Percentiles rank a stretch among this genome's conserved stretches.
Evolutionary conservation across 2,797 vertebrate species (phyloP).

Genomic region (Gymnothorax reevesii): DNA sequence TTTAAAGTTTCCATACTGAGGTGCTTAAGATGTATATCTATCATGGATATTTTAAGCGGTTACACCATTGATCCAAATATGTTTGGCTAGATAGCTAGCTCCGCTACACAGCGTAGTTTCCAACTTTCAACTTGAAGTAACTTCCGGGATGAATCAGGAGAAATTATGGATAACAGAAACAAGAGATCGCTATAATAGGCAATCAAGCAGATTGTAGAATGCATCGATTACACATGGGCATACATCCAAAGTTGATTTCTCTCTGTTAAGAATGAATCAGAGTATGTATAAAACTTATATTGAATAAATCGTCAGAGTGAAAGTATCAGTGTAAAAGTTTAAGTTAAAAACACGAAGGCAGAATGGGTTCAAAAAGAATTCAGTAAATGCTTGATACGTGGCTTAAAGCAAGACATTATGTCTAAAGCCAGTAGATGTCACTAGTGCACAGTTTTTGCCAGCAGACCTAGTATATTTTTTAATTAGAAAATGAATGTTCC

Average conservation of each 20-base stretch:
- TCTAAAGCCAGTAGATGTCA: conserved; percentile 13
- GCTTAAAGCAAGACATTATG: background rate
- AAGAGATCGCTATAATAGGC: conserved; percentile 9
- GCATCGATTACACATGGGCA: background rate
- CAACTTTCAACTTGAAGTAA: background rate
- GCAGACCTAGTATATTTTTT: background rate
- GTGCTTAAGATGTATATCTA: conserved; percentile 16
- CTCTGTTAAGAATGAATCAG: background rate
- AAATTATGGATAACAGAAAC: conserved; percentile 37
- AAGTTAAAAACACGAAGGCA: background rate
- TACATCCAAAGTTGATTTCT: background rate
- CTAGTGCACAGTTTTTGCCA: background rate
- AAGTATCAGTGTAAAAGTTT: no score
- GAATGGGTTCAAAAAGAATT: background rate
- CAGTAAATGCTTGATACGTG: background rate
- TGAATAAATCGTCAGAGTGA: background rate
- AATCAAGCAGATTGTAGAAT: conserved; percentile 21
- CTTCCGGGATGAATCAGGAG: conserved; percentile 43
- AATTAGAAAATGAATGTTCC: background rate
- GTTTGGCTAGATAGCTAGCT: background rate
- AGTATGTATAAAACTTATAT: background rate
- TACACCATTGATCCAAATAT: background rate
- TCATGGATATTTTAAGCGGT: background rate
- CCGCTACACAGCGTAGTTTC: background rate
- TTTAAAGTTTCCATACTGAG: background rate